Base-by-base conservation (phyloP, 2,888 invertebrate species). In the Melinaea menophilus region DNA sequence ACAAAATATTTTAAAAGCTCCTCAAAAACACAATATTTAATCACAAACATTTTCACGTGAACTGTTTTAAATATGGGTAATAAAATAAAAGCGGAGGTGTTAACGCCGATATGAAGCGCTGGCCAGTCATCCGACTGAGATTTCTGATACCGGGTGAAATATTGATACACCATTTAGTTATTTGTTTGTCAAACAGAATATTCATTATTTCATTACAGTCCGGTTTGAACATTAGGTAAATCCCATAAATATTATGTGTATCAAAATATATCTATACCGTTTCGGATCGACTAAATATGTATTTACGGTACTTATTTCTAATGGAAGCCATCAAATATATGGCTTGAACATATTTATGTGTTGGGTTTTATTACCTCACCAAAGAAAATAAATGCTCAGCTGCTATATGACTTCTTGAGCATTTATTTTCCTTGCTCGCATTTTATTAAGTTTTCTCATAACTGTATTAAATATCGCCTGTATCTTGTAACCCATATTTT, bases 121-220 rank as follows among this genome's bases (percentile, higher is more conserved):
- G 72, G 67, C 65, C 67, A 67, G 68, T 61, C 69, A 66, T 69
- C 71, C 73, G 72, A 66, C 58, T 66, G 67, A 68, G 63, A 69
- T 69, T 63, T 57, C 48, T 61, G 69, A 69, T 71, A 67, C 61
- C 68, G 33, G 62, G 58, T 68, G 66, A 69, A 65, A 62, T 64
- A 70, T 69, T 63, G 65, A 64, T 69, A 64, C 59, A 64, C 61
- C 65, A 60, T 46, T 45, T 59, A 35, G 37, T 56, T 37, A 45
- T 62, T 68, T 63, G 61, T 58, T 68, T 65, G 61, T 37, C 35
- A 56, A n/a, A n/a, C 48, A 34, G 51, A 34, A 47, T 59, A 34
- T 47, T 47, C 55, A 45, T 48, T 55, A 48, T 59, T 51, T 59
- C 33, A 7, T 58, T 31, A 34, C 31, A 31, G 51, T 51, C 51